Evolutionary conservation across 2,113 vertebrate species (phyloP).

Genomic region (Leptodactylus fuscus): DNA sequence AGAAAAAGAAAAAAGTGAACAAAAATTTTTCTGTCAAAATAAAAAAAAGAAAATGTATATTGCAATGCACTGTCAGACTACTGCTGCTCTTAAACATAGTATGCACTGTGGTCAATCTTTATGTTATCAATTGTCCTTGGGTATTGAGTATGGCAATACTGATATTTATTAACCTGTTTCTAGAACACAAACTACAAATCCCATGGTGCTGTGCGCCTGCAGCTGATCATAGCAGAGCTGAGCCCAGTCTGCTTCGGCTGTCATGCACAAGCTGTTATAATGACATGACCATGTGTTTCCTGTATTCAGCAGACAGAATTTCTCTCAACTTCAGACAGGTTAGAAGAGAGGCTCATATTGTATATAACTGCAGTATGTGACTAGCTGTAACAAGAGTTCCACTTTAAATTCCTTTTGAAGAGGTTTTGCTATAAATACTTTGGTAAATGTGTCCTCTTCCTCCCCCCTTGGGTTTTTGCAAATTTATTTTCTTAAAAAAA

Average conservation of each 20-base stretch:
- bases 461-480: neutral
- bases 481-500: neutral
- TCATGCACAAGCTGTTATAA: constrained; percentile 19
- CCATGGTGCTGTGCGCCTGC: neutral
- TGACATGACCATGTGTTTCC: constrained; percentile 31
- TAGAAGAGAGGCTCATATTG: neutral
- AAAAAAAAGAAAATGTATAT: too few species aligned
- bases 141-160: too few species aligned
- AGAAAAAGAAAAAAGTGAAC: too few species aligned
- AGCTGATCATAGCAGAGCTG: neutral
- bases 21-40: too few species aligned
- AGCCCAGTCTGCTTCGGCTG: neutral
- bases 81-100: too few species aligned
- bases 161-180: too few species aligned
- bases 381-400: neutral
- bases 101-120: too few species aligned
- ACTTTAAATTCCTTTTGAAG: neutral
- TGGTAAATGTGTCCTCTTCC: neutral
- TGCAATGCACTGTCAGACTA: too few species aligned
- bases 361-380: neutral
- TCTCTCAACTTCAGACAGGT: neutral
- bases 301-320: constrained; percentile 3
- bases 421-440: neutral
- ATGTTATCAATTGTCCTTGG: too few species aligned
- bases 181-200: neutral